Base-by-base conservation (phyloP, 2,113 vertebrate species). In the Orycteropus afer region DNA sequence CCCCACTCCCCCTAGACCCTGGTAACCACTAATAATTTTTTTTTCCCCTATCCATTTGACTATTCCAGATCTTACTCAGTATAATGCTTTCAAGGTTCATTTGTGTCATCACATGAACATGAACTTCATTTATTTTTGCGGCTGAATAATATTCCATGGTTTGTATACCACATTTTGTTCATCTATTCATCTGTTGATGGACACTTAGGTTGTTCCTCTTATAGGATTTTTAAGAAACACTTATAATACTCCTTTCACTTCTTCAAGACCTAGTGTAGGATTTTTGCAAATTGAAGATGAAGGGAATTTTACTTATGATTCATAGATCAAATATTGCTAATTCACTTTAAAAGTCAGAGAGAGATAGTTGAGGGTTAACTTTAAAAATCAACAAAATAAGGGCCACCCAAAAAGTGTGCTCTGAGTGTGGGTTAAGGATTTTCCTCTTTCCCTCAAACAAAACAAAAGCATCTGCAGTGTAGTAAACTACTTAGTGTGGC, bases 291-390 rank as follows among this genome's bases (percentile, higher is more conserved):
- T 20, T 87, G 13, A 86, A 84, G 3, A 40, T 20, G 23, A 80
- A 86, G 8, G 23, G 15, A 7, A n/a, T 51, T 13, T 57, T 71
- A 27, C 93, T 82, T 90, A 10, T 71, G 9, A 42, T 85, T 81
- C 9, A 49, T 94, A 89, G 63, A 76, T 53, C 92, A 88, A 77
- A 78, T 45, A 69, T 4, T 78, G 29, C 49, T 27, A 9, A 80
- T 87, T 90, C 40, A 51, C 77, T 93, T 81, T n/a, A 80, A 71
- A 84, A 91, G 47, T 49, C 14, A 87, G 22, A 73, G 34, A 67
- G 34, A 67, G 34, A 57, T n/a, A 5, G n/a, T 45, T 73, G 18
- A 96, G 40, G n/a, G 20, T 7, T 51, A 85, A 80, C 9, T 94
- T 82, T 93, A 89, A 17, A 67, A 74, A 55, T 73, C 18, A 86